Evolutionary conservation across 92 coral and sea anemone genomes (phyloP).

Genomic region (Siderastrea siderea): DNA sequence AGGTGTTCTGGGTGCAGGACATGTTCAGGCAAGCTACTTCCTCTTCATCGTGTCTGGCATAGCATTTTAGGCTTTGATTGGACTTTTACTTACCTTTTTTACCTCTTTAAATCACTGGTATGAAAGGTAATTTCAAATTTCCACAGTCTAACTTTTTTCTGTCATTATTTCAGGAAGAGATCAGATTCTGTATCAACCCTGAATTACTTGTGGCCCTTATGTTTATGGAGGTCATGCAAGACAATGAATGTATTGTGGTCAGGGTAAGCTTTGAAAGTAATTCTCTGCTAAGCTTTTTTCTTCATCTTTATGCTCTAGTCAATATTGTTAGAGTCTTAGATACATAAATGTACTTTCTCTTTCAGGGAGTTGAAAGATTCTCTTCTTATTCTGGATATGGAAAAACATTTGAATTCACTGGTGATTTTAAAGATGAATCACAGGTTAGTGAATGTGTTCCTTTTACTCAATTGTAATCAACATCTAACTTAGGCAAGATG

Average conservation of each 20-base stretch:
- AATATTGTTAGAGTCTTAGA: background rate
- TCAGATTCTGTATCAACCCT: constrained; percentile 65
- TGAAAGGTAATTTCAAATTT: no score
- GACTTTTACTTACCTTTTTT: background rate
- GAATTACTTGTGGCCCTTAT: constrained; percentile 75
- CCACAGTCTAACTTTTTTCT: background rate
- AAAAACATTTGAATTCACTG: constrained; percentile 64
- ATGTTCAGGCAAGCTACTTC: constrained; percentile 37
- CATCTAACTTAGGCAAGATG: no score
- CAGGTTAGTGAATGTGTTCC: constrained; percentile 48
- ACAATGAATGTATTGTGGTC: constrained; percentile 78
- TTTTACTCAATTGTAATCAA: background rate
- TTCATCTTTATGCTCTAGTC: background rate
- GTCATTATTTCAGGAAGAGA: constrained; percentile 66
- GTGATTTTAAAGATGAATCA: constrained; percentile 62
- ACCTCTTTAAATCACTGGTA: background rate
- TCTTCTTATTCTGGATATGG: constrained; percentile 71
- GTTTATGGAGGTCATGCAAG: constrained; percentile 75
- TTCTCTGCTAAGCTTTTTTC: background rate
- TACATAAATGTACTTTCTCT: background rate
- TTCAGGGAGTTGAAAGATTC: constrained; percentile 80
- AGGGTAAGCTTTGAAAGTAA: constrained; percentile 52
- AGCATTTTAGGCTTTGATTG: background rate
- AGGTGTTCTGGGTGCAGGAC: constrained; percentile 54
- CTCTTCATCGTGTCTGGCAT: background rate